Conservation (phyloP, 30 jellyfish, hydroid and myxozoan species). For the Chironex yamaguchii region DNA sequence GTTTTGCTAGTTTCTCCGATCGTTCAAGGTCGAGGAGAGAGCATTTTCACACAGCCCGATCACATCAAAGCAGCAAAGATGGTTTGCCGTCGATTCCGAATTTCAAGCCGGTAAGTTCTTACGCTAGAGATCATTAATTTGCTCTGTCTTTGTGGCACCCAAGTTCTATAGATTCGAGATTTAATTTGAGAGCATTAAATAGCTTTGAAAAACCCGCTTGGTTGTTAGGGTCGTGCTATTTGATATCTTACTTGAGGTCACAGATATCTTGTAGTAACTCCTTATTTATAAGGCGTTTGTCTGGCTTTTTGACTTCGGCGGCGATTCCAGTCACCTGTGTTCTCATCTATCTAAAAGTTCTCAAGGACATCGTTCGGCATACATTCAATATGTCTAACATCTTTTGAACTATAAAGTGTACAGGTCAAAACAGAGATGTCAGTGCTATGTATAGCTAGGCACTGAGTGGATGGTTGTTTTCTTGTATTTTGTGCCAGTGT, state of each 20-base stretch:
- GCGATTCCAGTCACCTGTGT: no score
- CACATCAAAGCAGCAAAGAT: conserved; percentile 22
- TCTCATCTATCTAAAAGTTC: no score
- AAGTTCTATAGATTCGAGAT: background rate
- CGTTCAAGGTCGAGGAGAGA: background rate
- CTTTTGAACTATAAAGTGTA: no score
- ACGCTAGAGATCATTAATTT: background rate
- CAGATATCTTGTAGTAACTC: background rate
- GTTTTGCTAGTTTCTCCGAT: background rate
- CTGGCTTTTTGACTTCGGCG: no score
- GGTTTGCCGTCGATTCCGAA: conserved; percentile 81
- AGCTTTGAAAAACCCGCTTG: background rate
- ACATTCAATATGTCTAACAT: no score
- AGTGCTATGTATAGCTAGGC: no score
- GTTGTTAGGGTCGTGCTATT: background rate
- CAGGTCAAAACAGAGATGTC: no score
- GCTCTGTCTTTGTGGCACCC: background rate
- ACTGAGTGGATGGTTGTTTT: no score
- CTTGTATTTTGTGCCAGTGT: no score
- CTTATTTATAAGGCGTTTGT: no score
- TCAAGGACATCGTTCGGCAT: no score
- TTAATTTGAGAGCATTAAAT: background rate
- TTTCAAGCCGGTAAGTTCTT: conserved; percentile 86
- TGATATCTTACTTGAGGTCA: background rate
- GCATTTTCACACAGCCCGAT: background rate